Percentiles rank a stretch among this genome's conserved stretches.
phyloP scores from a whole-genome alignment of 2,797 vertebrate genomes.

The Lutjanus campechanus region DNA sequence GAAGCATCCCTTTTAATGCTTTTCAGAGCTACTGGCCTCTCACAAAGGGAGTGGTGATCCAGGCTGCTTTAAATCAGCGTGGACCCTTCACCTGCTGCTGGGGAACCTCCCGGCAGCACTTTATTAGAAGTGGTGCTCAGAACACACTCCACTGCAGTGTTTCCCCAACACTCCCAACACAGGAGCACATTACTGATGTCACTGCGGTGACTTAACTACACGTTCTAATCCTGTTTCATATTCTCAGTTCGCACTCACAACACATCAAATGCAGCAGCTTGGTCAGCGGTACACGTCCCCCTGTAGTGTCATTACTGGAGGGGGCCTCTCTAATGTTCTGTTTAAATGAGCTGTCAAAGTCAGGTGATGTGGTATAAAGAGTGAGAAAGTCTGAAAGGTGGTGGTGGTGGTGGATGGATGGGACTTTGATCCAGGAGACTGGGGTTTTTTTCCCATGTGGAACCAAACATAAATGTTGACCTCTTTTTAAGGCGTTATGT shows the following conservation, averaged over 20 bases:
- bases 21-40: conserved; percentile 55
- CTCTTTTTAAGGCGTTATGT: too few species aligned
- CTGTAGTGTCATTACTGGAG: too few species aligned
- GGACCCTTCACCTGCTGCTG: neutral
- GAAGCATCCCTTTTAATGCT: conserved; percentile 66
- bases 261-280: too few species aligned
- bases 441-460: too few species aligned
- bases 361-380: too few species aligned
- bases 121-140: conserved; percentile 25
- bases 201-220: neutral
- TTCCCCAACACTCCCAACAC: neutral
- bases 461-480: too few species aligned
- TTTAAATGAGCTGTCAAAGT: too few species aligned
- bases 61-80: neutral
- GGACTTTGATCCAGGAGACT: too few species aligned
- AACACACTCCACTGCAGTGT: neutral
- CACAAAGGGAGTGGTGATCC: conserved; percentile 11
- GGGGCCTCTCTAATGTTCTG: too few species aligned
- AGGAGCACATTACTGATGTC: neutral
- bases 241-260: neutral
- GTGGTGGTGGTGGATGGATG: too few species aligned
- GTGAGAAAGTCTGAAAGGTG: too few species aligned
- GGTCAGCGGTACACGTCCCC: too few species aligned
- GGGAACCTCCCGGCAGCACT: neutral
- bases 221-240: neutral